These are phyloP conservation scores for Isaurus tuberculatus DNA, from an alignment of 92 coral and sea anemone genomes.

Conservation along the genomic window DNA sequence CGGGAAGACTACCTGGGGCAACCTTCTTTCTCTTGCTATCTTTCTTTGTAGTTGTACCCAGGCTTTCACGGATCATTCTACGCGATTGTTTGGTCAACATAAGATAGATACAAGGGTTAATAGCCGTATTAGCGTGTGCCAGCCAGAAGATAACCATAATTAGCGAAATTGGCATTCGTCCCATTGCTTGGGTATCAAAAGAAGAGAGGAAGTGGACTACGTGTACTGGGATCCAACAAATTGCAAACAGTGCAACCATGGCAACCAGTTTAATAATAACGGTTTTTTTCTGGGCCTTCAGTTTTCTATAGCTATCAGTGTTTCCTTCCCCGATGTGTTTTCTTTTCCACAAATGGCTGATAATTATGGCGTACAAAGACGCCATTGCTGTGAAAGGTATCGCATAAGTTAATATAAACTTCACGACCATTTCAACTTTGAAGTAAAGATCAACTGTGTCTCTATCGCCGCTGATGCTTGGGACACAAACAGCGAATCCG, in stretches of 20 bases:
- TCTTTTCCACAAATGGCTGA: slow-evolving; percentile 68
- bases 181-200: slow-evolving; percentile 26
- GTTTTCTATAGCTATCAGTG: slow-evolving; percentile 56
- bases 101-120: slow-evolving; percentile 79
- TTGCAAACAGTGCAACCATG: slow-evolving; percentile 71
- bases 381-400: slow-evolving; percentile 74
- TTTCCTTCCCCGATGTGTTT: slow-evolving; percentile 67
- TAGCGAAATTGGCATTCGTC: slow-evolving; percentile 53
- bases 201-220: slow-evolving; percentile 44
- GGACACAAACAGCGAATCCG: background rate
- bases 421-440: slow-evolving; percentile 40
- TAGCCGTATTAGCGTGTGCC: slow-evolving; percentile 73
- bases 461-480: background rate
- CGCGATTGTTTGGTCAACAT: slow-evolving; percentile 78
- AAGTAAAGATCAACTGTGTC: slow-evolving; percentile 1
- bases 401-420: slow-evolving; percentile 63
- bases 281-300: slow-evolving; percentile 70
- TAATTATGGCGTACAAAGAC: slow-evolving; percentile 62
- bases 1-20: background rate
- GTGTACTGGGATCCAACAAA: slow-evolving; percentile 85
- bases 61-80: slow-evolving; percentile 44
- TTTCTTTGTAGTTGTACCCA: slow-evolving; percentile 1
- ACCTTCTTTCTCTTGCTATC: background rate
- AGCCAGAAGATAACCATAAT: slow-evolving; percentile 41
- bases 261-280: slow-evolving; percentile 75